These are phyloP conservation scores for Ischnura elegans DNA, from an alignment of 2,888 invertebrate species.

Conservation along the genomic window DNA sequence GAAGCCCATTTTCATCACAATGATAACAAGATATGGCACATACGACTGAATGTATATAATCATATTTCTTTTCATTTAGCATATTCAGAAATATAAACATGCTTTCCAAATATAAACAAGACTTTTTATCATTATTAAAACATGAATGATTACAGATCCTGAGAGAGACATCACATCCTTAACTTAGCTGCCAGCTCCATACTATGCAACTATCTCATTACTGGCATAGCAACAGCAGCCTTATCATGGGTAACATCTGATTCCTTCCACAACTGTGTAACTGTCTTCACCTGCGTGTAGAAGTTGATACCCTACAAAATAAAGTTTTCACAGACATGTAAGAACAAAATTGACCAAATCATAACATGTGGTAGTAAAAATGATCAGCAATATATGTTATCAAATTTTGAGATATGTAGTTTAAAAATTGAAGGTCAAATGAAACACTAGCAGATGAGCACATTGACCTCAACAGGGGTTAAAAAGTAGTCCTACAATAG, in stretches of 20 bases:
- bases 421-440: too few species aligned
- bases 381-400: too few species aligned
- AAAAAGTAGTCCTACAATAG: too few species aligned
- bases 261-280: constrained; percentile 97
- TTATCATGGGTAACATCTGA: constrained; percentile 88
- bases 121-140: neutral
- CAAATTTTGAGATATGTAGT: too few species aligned
- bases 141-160: neutral
- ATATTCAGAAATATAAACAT: neutral
- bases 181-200: neutral
- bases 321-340: neutral
- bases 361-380: too few species aligned
- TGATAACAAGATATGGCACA: neutral
- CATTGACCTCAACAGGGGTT: too few species aligned
- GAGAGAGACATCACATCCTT: neutral
- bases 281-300: constrained; percentile 98
- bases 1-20: constrained; percentile 8
- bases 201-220: constrained; percentile 81
- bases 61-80: neutral
- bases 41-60: neutral
- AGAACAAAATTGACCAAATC: too few species aligned
- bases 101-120: neutral
- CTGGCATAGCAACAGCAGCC: constrained; percentile 93
- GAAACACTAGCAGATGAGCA: too few species aligned
- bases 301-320: constrained; percentile 92